phyloP scores from a whole-genome alignment of 2,888 invertebrate species.

The Desoria tigrina region DNA sequence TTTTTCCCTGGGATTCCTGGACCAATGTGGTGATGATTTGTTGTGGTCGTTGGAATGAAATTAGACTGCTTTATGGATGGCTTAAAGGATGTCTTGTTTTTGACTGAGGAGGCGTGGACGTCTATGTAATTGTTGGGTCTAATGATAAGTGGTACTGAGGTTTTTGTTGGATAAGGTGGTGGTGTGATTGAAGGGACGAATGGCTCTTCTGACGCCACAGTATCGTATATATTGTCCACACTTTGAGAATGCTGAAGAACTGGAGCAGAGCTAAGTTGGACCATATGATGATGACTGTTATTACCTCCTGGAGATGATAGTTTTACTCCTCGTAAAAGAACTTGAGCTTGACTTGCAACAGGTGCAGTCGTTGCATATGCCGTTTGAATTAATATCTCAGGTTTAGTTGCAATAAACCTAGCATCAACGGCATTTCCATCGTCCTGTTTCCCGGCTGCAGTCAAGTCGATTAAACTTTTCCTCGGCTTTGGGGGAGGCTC shows the following conservation, averaged over 20 bases:
- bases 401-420: slow-evolving; percentile 73
- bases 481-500: slow-evolving; percentile 52
- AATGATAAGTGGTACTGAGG: slow-evolving; percentile 55
- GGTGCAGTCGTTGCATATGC: slow-evolving; percentile 71
- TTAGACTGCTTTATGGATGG: slow-evolving; percentile 1
- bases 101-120: slow-evolving; percentile 61
- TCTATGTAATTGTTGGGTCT: slow-evolving; percentile 67
- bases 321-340: slow-evolving; percentile 44
- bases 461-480: slow-evolving; percentile 43
- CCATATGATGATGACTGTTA: slow-evolving; percentile 29
- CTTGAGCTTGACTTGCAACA: slow-evolving; percentile 57
- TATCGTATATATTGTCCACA: slow-evolving; percentile 53
- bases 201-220: slow-evolving; percentile 51
- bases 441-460: slow-evolving; percentile 12
- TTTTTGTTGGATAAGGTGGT: slow-evolving; percentile 45
- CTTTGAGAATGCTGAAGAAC: slow-evolving; percentile 48
- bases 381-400: slow-evolving; percentile 74
- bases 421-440: slow-evolving; percentile 70
- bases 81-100: slow-evolving; percentile 24
- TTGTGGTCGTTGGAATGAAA: background rate
- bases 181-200: slow-evolving; percentile 35
- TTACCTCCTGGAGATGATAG: slow-evolving; percentile 17
- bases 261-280: slow-evolving; percentile 28
- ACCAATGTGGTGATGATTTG: slow-evolving; percentile 15
- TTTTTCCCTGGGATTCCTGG: slow-evolving; percentile 24